Evolutionary conservation across 2,888 invertebrate species (phyloP).

Genomic region (Volucella inflata): DNA sequence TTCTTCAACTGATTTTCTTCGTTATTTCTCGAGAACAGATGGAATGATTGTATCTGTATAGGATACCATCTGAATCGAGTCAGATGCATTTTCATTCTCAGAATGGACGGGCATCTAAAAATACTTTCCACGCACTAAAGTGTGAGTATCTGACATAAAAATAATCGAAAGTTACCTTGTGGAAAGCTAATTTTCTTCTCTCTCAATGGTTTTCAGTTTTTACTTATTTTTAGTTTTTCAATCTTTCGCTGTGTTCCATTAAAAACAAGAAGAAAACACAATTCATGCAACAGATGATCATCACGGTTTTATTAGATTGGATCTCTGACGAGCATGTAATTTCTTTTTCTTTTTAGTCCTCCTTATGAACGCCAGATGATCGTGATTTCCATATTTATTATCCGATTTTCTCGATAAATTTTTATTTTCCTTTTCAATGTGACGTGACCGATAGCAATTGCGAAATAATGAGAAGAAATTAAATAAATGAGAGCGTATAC

Average conservation of each 20-base stretch:
- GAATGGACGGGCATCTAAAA: slow-evolving; percentile 49
- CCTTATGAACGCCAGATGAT: slow-evolving; percentile 22
- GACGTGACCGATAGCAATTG: slow-evolving; percentile 17
- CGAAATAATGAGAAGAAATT: slow-evolving; percentile 2
- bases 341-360: background rate
- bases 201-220: slow-evolving; percentile 5
- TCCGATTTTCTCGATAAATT: slow-evolving; percentile 5
- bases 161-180: slow-evolving; percentile 72
- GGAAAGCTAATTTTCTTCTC: slow-evolving; percentile 67
- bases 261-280: slow-evolving; percentile 2
- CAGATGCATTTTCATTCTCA: slow-evolving; percentile 32
- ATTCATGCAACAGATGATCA: slow-evolving; percentile 42
- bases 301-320: slow-evolving; percentile 57
- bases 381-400: slow-evolving; percentile 15
- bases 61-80: background rate
- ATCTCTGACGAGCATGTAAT: slow-evolving; percentile 33
- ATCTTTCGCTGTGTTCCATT: slow-evolving; percentile 19
- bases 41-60: background rate
- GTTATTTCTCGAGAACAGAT: slow-evolving; percentile 33
- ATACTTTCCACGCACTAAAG: slow-evolving; percentile 48
- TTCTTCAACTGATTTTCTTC: slow-evolving; percentile 44
- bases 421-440: slow-evolving; percentile 23
- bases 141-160: slow-evolving; percentile 43
- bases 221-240: slow-evolving; percentile 53
- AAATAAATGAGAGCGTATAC: background rate